These are phyloP conservation scores for Corythoichthys intestinalis DNA, from an alignment of 2,113 vertebrate genomes.

Conservation along the genomic window DNA sequence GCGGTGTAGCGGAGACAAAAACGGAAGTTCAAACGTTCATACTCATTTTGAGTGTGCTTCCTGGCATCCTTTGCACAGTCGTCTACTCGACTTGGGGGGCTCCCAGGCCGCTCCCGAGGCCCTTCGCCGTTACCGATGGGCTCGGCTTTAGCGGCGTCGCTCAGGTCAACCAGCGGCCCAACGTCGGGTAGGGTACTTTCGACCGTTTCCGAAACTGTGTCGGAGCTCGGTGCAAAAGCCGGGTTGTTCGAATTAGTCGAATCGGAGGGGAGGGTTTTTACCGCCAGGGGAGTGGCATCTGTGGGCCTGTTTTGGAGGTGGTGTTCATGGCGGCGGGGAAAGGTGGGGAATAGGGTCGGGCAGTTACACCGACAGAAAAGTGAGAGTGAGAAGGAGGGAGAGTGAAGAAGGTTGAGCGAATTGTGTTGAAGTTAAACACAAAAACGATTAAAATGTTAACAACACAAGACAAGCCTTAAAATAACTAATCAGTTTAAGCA, in stretches of 20 bases:
- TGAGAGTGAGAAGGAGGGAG: conserved; percentile 21
- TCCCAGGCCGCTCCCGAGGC: conserved; percentile 64
- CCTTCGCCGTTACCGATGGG: conserved; percentile 64
- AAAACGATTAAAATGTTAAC: conserved; percentile 40
- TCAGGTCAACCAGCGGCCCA: conserved; percentile 92
- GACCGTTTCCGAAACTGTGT: conserved; percentile 44
- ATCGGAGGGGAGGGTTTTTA: conserved; percentile 86
- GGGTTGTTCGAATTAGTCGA: conserved; percentile 93
- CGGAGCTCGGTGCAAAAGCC: conserved; percentile 74
- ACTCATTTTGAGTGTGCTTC: conserved; percentile 87
- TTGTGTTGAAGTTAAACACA: conserved; percentile 27
- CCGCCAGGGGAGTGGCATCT: conserved; percentile 82
- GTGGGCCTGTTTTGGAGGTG: conserved; percentile 80
- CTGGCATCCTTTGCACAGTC: conserved; percentile 83
- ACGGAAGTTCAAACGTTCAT: conserved; percentile 75
- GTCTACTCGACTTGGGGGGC: conserved; percentile 82
- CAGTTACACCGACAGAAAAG: conserved; percentile 24
- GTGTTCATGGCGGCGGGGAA: conserved; percentile 7
- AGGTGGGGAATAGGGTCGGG: conserved; percentile 5
- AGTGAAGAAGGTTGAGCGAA: conserved; percentile 36
- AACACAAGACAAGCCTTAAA: conserved; percentile 28
- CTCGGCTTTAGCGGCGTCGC: conserved; percentile 80
- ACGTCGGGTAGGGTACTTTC: conserved; percentile 63
- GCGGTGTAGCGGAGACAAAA: conserved; percentile 13
- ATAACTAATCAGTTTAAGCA: conserved; percentile 1